phyloP scores from a whole-genome alignment of 2,113 vertebrate genomes.

The Hippocampus zosterae region DNA sequence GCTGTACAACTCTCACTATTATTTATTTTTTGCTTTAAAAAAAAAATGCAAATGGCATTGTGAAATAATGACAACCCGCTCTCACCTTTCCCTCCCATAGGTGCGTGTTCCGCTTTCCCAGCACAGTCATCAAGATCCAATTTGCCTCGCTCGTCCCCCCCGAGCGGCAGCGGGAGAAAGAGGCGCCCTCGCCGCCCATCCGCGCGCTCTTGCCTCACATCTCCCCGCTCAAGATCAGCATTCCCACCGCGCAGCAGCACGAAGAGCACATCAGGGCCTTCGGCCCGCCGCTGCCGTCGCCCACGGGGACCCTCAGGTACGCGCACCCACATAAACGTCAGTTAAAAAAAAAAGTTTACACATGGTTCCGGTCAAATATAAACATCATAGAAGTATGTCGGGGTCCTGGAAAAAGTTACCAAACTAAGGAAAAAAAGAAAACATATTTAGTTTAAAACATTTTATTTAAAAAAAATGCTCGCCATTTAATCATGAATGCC shows the following conservation, averaged over 20 bases:
- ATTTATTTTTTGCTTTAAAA: no score
- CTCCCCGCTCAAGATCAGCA: slow-evolving; percentile 95
- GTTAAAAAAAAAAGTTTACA: not conserved
- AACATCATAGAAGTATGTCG: no score
- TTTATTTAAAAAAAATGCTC: no score
- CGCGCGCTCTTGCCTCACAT: slow-evolving; percentile 88
- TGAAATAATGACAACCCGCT: not conserved
- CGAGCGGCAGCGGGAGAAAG: slow-evolving; percentile 77
- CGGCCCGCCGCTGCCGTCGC: slow-evolving; percentile 89
- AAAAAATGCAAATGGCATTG: not conserved
- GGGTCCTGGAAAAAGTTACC: no score
- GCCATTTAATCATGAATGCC: no score
- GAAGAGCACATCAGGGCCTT: slow-evolving; percentile 88
- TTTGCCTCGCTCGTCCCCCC: slow-evolving; percentile 84
- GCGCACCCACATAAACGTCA: not conserved
- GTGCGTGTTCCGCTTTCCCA: slow-evolving; percentile 95
- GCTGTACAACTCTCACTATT: no score
- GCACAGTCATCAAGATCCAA: slow-evolving; percentile 96
- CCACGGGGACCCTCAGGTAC: slow-evolving; percentile 96
- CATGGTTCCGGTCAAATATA: not conserved
- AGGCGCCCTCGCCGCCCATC: slow-evolving; percentile 79
- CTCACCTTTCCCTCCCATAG: slow-evolving; percentile 51
- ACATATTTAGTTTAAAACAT: no score
- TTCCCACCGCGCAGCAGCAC: slow-evolving; percentile 77
- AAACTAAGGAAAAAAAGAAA: no score